These are phyloP conservation scores for Acrocyrtus sp. DNA, from an alignment of 2,888 invertebrate species.

Conservation along the genomic window DNA sequence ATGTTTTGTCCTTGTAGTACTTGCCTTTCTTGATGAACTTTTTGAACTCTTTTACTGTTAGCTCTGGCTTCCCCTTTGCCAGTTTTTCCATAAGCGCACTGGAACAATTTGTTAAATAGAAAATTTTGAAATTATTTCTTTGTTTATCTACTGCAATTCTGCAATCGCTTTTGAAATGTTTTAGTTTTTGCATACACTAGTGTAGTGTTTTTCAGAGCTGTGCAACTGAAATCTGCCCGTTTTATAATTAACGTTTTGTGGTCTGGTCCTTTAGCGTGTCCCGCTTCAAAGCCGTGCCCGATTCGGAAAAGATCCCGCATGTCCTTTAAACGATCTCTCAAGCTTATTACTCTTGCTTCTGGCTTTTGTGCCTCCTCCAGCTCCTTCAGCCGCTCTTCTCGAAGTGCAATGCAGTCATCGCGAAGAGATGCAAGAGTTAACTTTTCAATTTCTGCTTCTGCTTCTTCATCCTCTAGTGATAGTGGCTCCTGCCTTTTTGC, in stretches of 20 bases:
- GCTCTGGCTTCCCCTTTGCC: conserved; percentile 44
- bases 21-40: conserved; percentile 62
- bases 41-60: conserved; percentile 51
- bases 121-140: background rate
- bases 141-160: too few relatives aligned
- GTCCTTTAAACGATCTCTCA: conserved; percentile 67
- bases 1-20: conserved; percentile 60
- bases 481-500: background rate
- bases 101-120: background rate
- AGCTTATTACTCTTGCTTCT: too few relatives aligned
- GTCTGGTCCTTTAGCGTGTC: conserved; percentile 68
- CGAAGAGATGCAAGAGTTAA: too few relatives aligned
- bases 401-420: too few relatives aligned
- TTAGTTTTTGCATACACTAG: conserved; percentile 47
- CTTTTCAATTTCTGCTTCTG: conserved; percentile 9
- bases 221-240: conserved; percentile 68
- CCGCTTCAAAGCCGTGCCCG: conserved; percentile 69
- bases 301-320: conserved; percentile 67
- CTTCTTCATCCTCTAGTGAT: conserved; percentile 15
- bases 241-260: conserved; percentile 67
- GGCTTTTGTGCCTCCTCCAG: too few relatives aligned
- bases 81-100: conserved; percentile 62
- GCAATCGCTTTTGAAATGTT: background rate
- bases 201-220: too few relatives aligned
- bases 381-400: too few relatives aligned